These are phyloP conservation scores for Orchesella cincta DNA, from an alignment of 1,140 invertebrate species.

Conservation along the genomic window DNA sequence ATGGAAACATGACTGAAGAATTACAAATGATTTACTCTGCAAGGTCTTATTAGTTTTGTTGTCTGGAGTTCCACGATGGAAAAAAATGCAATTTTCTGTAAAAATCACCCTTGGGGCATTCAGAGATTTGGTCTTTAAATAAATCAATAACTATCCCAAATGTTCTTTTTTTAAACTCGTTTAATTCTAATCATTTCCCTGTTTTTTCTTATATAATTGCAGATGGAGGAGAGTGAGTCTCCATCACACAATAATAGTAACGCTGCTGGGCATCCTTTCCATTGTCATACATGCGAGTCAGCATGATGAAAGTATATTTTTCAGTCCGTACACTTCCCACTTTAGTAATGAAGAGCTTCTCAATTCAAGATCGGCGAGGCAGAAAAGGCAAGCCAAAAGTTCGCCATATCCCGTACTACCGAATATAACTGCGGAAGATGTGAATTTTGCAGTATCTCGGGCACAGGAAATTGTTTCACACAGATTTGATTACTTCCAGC, in stretches of 20 bases:
- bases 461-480: slow-evolving; percentile 53
- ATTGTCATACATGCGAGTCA: not conserved
- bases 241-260: not conserved
- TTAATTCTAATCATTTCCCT: not conserved
- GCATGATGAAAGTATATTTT: not conserved
- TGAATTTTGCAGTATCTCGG: slow-evolving; percentile 53
- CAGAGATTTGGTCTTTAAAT: not conserved
- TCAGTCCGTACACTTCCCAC: not conserved
- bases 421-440: slow-evolving; percentile 54
- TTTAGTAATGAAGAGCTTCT: not conserved
- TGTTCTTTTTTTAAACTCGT: not conserved
- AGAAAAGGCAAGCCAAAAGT: not conserved
- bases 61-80: not conserved
- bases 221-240: not conserved
- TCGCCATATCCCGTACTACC: slow-evolving; percentile 49
- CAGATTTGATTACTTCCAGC: slow-evolving; percentile 55
- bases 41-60: not conserved
- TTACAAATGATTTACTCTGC: too few relatives aligned
- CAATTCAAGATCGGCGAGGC: not conserved
- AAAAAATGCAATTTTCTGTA: not conserved
- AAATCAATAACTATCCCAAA: not conserved
- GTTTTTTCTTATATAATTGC: not conserved
- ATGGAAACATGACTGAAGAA: too few relatives aligned
- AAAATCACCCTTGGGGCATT: not conserved
- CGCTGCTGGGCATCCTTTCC: not conserved